These are phyloP conservation scores for Arion vulgaris DNA, from an alignment of 1,140 invertebrate species.

Conservation along the genomic window DNA sequence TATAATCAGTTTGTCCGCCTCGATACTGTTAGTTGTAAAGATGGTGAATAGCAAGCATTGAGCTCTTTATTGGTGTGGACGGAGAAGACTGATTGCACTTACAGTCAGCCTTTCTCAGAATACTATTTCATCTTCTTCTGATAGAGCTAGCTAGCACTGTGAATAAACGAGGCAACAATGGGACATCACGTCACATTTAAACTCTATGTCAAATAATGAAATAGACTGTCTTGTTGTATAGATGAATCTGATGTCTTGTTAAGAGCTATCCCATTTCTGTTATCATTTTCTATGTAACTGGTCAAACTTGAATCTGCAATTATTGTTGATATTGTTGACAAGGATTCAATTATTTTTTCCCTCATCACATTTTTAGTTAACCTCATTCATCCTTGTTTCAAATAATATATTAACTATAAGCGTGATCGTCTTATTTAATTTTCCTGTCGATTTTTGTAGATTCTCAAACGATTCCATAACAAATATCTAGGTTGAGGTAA, in stretches of 20 bases:
- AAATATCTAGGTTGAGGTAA: too few relatives aligned
- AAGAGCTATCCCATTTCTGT: background rate
- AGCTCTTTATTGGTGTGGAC: background rate
- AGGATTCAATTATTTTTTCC: too few relatives aligned
- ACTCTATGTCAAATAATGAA: background rate
- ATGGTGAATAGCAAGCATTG: background rate
- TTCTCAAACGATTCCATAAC: too few relatives aligned
- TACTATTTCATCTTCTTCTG: conserved; percentile 15
- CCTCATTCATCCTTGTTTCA: too few relatives aligned
- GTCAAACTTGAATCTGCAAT: background rate
- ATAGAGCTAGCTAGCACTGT: background rate
- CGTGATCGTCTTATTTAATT: too few relatives aligned
- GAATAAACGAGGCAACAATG: background rate
- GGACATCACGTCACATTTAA: background rate
- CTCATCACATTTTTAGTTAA: too few relatives aligned
- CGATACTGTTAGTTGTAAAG: too few relatives aligned
- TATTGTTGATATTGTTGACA: background rate
- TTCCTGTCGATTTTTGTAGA: too few relatives aligned
- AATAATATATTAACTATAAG: too few relatives aligned
- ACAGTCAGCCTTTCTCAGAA: background rate
- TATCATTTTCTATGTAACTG: background rate
- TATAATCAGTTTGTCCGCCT: background rate
- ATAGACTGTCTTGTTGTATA: background rate
- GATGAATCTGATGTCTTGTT: background rate
- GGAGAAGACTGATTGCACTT: conserved; percentile 13